A percentile compares a stretch with the other conserved stretches of the same genome.
Evolutionary conservation across 2,113 vertebrate genomes (phyloP).

Genomic region (Hystrix brachyura): DNA sequence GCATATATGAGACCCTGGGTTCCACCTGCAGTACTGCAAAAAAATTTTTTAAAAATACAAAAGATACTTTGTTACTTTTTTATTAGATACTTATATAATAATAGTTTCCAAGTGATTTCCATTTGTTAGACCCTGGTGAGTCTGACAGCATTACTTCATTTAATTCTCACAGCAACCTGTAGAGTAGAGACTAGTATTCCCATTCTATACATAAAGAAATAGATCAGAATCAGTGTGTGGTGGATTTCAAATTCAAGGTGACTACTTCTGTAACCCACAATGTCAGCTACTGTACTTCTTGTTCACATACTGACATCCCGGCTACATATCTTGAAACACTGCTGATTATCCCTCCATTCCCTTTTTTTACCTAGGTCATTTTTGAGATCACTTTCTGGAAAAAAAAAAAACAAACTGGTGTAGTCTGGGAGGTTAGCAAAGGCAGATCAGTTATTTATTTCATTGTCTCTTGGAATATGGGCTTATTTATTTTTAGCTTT

Average conservation of each 20-base stretch:
- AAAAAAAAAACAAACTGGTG: not conserved
- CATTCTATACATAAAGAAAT: not conserved
- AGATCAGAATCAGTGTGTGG: not conserved
- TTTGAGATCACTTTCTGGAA: not conserved
- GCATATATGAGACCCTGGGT: not conserved
- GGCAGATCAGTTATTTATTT: not conserved
- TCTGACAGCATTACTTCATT: not conserved
- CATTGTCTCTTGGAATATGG: not conserved
- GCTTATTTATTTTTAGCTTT: not conserved
- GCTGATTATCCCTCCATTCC: not conserved
- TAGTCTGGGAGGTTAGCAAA: not conserved
- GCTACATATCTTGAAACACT: not conserved
- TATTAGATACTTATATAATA: not conserved
- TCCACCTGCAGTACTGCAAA: not conserved
- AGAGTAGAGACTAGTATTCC: not conserved
- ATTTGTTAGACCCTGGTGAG: not conserved
- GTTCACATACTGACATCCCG: not conserved
- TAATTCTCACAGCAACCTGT: not conserved
- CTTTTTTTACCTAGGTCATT: not conserved
- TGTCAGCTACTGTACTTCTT: not conserved
- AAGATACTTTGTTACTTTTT: not conserved
- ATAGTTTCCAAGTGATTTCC: not conserved
- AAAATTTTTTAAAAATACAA: not conserved
- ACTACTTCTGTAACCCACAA: accelerated
- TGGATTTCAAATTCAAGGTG: not conserved